These are phyloP conservation scores for Ctenomys sociabilis DNA, from an alignment of 2,113 vertebrate genomes.

Conservation along the genomic window DNA sequence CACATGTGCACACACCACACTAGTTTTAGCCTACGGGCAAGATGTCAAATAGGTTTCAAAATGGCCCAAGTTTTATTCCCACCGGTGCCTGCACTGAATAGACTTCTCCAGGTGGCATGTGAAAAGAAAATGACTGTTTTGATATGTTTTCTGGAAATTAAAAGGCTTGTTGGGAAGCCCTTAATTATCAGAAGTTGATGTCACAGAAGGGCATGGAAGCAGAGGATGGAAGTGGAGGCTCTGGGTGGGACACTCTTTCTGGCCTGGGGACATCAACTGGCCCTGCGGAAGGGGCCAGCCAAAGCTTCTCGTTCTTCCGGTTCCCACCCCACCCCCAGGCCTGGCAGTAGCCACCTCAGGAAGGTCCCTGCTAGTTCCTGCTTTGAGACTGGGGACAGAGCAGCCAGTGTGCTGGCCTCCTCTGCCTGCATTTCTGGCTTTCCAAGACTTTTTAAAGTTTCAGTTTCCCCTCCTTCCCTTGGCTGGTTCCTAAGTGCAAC, in stretches of 20 bases:
- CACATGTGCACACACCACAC: neutral
- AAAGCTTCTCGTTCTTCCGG: neutral
- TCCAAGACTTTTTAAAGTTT: neutral
- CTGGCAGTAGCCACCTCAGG: neutral
- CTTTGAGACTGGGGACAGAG: neutral
- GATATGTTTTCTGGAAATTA: conserved; percentile 85
- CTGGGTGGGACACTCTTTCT: neutral
- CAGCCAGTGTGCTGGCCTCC: neutral
- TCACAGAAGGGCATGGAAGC: conserved; percentile 81
- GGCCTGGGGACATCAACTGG: neutral
- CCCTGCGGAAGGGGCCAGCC: neutral
- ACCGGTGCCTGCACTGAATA: conserved; percentile 67
- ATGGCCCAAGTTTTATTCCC: conserved; percentile 68
- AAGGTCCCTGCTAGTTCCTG: neutral
- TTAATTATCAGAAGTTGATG: conserved; percentile 82
- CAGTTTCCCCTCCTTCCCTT: neutral
- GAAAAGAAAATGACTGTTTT: conserved; percentile 82
- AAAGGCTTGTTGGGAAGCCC: conserved; percentile 84
- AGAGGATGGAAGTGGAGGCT: conserved; percentile 77
- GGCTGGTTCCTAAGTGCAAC: neutral
- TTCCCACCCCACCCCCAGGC: neutral
- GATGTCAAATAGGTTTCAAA: conserved; percentile 65
- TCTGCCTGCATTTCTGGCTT: neutral
- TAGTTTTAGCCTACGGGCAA: conserved; percentile 56
- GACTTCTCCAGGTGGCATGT: conserved; percentile 79